Base-by-base conservation (phyloP, 2,113 vertebrate species). In the Fukomys damarensis region DNA sequence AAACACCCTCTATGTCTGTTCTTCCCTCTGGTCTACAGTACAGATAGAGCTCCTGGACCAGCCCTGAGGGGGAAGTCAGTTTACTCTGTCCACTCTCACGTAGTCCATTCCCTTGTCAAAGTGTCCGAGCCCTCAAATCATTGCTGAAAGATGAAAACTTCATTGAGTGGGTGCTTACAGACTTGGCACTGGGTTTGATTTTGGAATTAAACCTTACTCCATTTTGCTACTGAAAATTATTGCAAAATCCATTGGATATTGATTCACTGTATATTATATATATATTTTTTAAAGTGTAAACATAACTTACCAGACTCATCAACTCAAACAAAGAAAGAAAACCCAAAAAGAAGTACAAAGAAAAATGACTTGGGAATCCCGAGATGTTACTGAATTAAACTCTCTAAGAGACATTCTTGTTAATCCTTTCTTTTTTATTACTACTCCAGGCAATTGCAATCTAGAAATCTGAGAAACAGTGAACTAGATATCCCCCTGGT, bases 1-100 rank as follows among this genome's bases (percentile, higher is more conserved):
- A 74, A 81, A 56, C 6, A 22, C 12, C 59, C 38, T 65, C 30
- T n/a, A n/a, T 26, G 12, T 17, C 58, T 38, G 19, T 68, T 32
- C 24, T 8, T 7, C 17, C n/a, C 30, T 30, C 17, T 88, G 35
- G 26, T 46, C 19, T 54, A 13, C 4, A 0, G n/a, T 22, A 11
- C 61, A 28, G 9, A 52, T 10, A 43, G 63, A 20, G 82, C 41
- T 54, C 61, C 26, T 32, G 61, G 17, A 49, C 32, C n/a, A 43
- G 19, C 2, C 38, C 8, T 0, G 5, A 7, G 16, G 35, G 38
- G 1, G 7, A 46, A 52, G 19, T 3, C 9, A 38, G 43, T 12
- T 17, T 49, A 4, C 11, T 14, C 41, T 76, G 54, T 24, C 20
- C 7, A 35, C 41, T 7, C 7, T 5, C 11, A 17, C 22, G 0